Percentiles rank a stretch among this genome's conserved stretches.
Evolutionary conservation across 2,113 vertebrate species (phyloP).

Genomic region (Talpa occidentalis): DNA sequence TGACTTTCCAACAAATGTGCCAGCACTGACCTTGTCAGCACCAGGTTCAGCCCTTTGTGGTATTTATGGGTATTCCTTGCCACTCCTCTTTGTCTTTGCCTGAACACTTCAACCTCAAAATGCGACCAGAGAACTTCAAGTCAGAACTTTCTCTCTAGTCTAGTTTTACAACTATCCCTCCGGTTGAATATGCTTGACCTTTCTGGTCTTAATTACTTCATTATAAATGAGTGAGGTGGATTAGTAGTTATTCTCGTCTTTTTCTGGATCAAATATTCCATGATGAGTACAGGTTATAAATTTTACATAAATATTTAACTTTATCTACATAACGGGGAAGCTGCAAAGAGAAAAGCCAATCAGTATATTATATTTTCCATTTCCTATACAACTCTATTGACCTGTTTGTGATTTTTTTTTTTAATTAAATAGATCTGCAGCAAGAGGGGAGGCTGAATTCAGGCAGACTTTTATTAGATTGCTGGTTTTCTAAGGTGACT

Average conservation of each 20-base stretch:
- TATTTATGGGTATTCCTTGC: neutral
- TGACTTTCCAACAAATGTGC: neutral
- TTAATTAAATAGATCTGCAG: neutral
- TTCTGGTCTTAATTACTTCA: slow-evolving; percentile 36
- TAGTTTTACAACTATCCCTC: neutral
- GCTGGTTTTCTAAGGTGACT: neutral
- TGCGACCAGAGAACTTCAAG: neutral
- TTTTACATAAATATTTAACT: slow-evolving; percentile 53
- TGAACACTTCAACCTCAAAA: neutral
- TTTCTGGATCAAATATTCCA: slow-evolving; percentile 43
- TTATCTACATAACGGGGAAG: slow-evolving; percentile 39
- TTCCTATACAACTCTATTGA: slow-evolving; percentile 25
- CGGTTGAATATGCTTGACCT: slow-evolving; percentile 21
- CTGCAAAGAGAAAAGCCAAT: neutral
- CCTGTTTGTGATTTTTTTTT: neutral
- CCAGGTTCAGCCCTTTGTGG: accelerated
- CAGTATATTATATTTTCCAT: neutral
- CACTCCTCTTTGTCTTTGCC: neutral
- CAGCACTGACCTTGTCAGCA: neutral
- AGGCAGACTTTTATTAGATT: neutral
- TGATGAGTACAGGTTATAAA: neutral
- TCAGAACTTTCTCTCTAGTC: neutral
- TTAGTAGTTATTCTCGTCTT: slow-evolving; percentile 34
- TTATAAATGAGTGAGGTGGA: slow-evolving; percentile 9
- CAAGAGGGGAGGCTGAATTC: neutral